These are phyloP conservation scores for Pyrgilauda ruficollis DNA, from an alignment of 2,113 vertebrate genomes.

Conservation along the genomic window DNA sequence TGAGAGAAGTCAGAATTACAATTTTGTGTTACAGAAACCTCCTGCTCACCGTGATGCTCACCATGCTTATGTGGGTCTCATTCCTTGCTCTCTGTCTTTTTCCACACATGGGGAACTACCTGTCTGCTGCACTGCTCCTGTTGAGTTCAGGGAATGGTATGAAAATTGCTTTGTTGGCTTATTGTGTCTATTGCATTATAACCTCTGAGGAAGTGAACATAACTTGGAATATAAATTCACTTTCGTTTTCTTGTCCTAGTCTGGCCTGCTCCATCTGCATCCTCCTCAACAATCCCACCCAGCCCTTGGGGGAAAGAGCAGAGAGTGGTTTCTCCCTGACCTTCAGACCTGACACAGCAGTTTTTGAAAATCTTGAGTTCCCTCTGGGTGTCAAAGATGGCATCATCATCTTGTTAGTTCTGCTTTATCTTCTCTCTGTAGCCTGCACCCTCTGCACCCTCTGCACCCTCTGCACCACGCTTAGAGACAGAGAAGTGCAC, in stretches of 20 bases:
- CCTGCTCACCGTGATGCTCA: background rate
- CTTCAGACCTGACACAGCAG: background rate
- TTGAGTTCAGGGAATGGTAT: background rate
- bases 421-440: background rate
- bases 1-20: background rate
- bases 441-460: background rate
- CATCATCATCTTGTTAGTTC: too few relatives aligned
- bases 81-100: background rate
- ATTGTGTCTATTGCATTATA: background rate
- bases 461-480: too few relatives aligned
- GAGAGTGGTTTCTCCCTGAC: background rate
- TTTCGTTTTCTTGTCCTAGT: background rate
- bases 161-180: background rate
- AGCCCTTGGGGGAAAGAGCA: background rate
- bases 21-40: background rate
- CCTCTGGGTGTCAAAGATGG: background rate
- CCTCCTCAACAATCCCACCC: background rate
- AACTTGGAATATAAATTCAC: background rate
- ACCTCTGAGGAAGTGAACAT: background rate
- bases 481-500: background rate
- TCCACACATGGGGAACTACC: too few relatives aligned
- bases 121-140: too few relatives aligned
- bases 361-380: background rate
- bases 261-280: background rate
- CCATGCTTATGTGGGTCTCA: background rate